Percentiles rank a stretch among this genome's conserved stretches.
Evolutionary conservation across 2,888 invertebrate species (phyloP).

Genomic region (Hermaeophaga mercurialis): DNA sequence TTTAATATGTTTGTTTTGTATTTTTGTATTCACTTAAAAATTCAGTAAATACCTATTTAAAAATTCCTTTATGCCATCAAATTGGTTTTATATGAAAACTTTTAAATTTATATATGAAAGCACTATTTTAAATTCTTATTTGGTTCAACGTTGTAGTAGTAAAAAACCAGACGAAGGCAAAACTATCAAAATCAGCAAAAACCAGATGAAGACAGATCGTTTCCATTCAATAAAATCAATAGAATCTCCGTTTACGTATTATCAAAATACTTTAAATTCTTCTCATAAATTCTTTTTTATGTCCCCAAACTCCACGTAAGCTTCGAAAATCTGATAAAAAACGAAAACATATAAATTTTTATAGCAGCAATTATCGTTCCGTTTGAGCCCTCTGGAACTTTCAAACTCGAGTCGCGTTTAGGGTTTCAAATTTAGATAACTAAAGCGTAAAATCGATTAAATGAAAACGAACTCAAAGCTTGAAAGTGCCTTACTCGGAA

Average conservation of each 20-base stretch:
- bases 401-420: background rate
- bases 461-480: background rate
- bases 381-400: background rate
- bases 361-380: conserved; percentile 35
- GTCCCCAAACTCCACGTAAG: conserved; percentile 1
- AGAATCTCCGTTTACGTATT: background rate
- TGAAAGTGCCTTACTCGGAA: no score
- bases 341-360: conserved; percentile 30
- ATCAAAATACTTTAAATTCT: conserved; percentile 17
- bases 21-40: no score
- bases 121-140: no score
- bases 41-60: no score
- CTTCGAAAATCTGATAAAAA: conserved; percentile 22
- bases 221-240: background rate
- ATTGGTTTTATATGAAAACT: no score
- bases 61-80: no score
- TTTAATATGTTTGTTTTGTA: no score
- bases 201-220: background rate
- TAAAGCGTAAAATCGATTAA: background rate
- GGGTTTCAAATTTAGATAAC: conserved; percentile 1
- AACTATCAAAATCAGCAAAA: background rate
- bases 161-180: no score
- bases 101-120: no score
- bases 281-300: conserved; percentile 23
- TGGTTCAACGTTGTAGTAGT: no score